These are phyloP conservation scores for Merodon equestris DNA, from an alignment of 2,888 invertebrate species.

Conservation along the genomic window DNA sequence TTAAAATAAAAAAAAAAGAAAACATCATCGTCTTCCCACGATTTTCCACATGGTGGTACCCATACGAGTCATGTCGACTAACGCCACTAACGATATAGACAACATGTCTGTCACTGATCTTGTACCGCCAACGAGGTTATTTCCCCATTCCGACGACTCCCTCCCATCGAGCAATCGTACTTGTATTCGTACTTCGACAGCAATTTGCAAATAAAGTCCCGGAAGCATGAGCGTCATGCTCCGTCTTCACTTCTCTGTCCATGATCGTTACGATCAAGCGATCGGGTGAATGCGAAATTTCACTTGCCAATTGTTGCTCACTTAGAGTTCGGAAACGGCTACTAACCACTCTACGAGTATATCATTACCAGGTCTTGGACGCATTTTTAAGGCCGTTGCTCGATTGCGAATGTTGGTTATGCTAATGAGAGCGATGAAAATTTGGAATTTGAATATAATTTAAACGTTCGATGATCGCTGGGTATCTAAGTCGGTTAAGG, in stretches of 20 bases:
- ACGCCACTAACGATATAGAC: slow-evolving; percentile 1
- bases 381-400: not conserved
- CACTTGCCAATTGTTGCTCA: slow-evolving; percentile 11
- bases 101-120: slow-evolving; percentile 51
- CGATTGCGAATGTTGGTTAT: slow-evolving; percentile 33
- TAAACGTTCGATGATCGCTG: too few relatives aligned
- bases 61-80: too few relatives aligned
- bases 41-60: slow-evolving; percentile 9
- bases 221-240: slow-evolving; percentile 42
- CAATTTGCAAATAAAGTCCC: slow-evolving; percentile 47
- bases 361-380: not conserved
- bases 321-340: too few relatives aligned
- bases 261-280: not conserved
- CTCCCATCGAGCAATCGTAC: slow-evolving; percentile 17
- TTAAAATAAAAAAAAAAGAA: slow-evolving; percentile 9
- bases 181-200: not conserved
- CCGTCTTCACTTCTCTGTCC: slow-evolving; percentile 22
- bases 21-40: slow-evolving; percentile 34
- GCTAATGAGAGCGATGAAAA: slow-evolving; percentile 34
- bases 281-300: slow-evolving; percentile 52
- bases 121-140: slow-evolving; percentile 54
- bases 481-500: slow-evolving; percentile 69
- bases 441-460: slow-evolving; percentile 29
- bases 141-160: slow-evolving; percentile 45
- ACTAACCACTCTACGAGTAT: not conserved